Evolutionary conservation across 64 coral and sea anemone genomes (phyloP), one percentile per base, ranked within the genome.

Genomic region (Orbicella faveolata): DNA sequence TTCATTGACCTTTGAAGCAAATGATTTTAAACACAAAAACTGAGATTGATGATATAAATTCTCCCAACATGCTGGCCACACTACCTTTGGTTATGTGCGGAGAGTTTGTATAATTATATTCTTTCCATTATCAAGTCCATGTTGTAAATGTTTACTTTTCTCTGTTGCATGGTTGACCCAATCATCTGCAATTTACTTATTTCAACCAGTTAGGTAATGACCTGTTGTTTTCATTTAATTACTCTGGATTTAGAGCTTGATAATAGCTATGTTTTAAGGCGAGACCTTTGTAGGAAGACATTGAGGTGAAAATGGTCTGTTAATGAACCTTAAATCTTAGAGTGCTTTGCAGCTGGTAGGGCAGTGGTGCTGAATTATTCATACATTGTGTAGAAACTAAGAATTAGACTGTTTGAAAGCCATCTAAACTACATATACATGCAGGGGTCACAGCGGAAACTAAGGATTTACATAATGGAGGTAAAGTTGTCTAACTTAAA

Each of bases 401-500:
- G 44, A 21, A 73, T 85, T 66, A 85, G 82, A 85, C 23, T 52
- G 82, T 72, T 85, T 85, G 23, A 62, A 21, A 85, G 82, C 26
- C 36, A 13, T 85, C 64, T 52, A n/a, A 73, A 54, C 66, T 85
- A 85, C 82, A 85, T 15, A 16, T 85, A 85, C 37, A 85, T 85
- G 82, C 82, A 85, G 82, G 82, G 82, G 41, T 85, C 82, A 85
- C 36, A 73, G 20, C 63, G 36, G 26, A 85, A 85, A 85, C 82
- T 85, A 20, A 85, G 82, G 82, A 85, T 85, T 73, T 85, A 44
- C 51, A 52, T 85, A 23, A 85, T 85, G 82, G 82, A 85, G 82
- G 82, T 85, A 72, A 68, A 85, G 21, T 44, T 85, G 2, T 52
- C 63, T 81, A 12, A 67, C 44, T 48, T 48, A 48, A 6, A 18